Conservation (phyloP, 2,888 invertebrate species). For the Anagyrus pseudococci region DNA sequence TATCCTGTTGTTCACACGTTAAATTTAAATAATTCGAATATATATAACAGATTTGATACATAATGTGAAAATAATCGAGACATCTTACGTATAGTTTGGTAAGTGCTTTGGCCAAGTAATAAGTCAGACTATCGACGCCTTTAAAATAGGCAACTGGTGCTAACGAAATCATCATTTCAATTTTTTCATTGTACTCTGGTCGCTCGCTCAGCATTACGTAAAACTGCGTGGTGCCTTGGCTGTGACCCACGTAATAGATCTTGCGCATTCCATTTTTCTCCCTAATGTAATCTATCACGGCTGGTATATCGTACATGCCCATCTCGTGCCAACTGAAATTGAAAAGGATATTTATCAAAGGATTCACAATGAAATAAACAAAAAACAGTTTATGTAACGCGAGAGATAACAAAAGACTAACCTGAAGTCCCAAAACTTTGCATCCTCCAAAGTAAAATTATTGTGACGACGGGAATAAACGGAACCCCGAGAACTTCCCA, state of each 20-base stretch:
- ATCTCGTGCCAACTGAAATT: constrained; percentile 72
- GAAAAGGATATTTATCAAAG: too few relatives aligned
- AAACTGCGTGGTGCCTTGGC: constrained; percentile 65
- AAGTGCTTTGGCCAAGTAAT: constrained; percentile 58
- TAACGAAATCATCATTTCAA: constrained; percentile 50
- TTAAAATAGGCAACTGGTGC: constrained; percentile 62
- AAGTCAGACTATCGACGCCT: constrained; percentile 59
- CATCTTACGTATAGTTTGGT: constrained; percentile 56
- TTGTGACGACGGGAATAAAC: constrained; percentile 1
- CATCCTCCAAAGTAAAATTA: background rate
- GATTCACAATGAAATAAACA: too few relatives aligned
- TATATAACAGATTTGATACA: background rate
- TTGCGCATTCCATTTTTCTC: constrained; percentile 60
- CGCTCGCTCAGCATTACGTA: constrained; percentile 57
- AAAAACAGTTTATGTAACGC: too few relatives aligned
- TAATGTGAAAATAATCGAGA: background rate
- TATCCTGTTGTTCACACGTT: background rate
- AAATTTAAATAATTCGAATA: background rate
- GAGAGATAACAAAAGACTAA: background rate
- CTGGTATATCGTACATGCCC: constrained; percentile 69
- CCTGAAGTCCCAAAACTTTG: constrained; percentile 7
- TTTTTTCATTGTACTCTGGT: constrained; percentile 62
- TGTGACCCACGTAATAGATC: constrained; percentile 68
- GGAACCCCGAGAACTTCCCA: constrained; percentile 1
- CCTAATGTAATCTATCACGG: constrained; percentile 67